These are phyloP conservation scores for Stichopus horrens DNA, from an alignment of 53 echinoderm and acorn worm species.

Conservation along the genomic window DNA sequence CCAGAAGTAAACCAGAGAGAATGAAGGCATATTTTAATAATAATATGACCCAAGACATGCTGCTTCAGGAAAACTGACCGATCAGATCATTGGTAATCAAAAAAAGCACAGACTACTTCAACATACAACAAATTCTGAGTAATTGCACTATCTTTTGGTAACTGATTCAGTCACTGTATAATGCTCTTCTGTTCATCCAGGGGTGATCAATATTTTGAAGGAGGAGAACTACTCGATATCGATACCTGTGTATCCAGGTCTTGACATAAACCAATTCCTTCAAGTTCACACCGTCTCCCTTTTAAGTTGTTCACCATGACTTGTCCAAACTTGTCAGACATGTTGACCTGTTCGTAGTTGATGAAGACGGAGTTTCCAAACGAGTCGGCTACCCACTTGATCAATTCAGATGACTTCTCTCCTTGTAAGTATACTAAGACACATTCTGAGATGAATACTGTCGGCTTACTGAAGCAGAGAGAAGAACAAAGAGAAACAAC, in stretches of 20 bases:
- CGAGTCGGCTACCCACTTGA: slow-evolving; percentile 64
- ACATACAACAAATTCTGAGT: too few species aligned
- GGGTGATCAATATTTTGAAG: too few species aligned
- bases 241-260: slow-evolving; percentile 84
- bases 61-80: too few species aligned
- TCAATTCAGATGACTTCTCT: slow-evolving; percentile 68
- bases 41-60: too few species aligned
- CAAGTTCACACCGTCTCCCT: slow-evolving; percentile 70
- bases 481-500: background rate
- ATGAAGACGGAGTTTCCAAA: slow-evolving; percentile 69
- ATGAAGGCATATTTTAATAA: too few species aligned
- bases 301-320: slow-evolving; percentile 88
- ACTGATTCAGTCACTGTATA: too few species aligned
- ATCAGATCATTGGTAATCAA: too few species aligned
- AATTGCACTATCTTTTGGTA: too few species aligned
- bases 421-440: slow-evolving; percentile 82
- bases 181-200: too few species aligned
- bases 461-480: slow-evolving; percentile 73
- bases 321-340: slow-evolving; percentile 88
- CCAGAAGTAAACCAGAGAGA: too few species aligned
- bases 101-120: too few species aligned
- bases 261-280: slow-evolving; percentile 75
- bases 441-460: slow-evolving; percentile 90
- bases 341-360: slow-evolving; percentile 94
- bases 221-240: too few species aligned